phyloP scores from a whole-genome alignment of 2,888 invertebrate species.

The Myopa testacea region DNA sequence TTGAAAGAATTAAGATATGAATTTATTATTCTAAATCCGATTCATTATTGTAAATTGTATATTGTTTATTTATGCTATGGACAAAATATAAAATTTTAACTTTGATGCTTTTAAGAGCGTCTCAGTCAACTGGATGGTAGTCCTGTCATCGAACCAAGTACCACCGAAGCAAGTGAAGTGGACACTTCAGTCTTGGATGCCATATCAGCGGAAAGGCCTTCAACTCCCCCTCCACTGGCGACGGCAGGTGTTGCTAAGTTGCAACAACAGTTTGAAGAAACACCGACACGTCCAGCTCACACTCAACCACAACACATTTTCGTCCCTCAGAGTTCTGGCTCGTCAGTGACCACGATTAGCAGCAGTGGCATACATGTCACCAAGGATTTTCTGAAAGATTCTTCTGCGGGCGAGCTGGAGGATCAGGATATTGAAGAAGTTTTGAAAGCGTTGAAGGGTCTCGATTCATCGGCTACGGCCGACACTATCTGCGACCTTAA shows the following conservation, averaged over 20 bases:
- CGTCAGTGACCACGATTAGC: constrained; percentile 50
- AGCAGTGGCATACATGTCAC: constrained; percentile 66
- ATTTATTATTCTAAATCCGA: too few relatives aligned
- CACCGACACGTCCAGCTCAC: constrained; percentile 43
- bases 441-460: constrained; percentile 81
- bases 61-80: too few relatives aligned
- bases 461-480: constrained; percentile 70
- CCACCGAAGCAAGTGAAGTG: constrained; percentile 43
- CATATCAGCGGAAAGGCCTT: constrained; percentile 47
- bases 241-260: constrained; percentile 42
- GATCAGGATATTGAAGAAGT: constrained; percentile 80
- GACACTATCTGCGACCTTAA: constrained; percentile 65
- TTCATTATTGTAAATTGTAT: too few relatives aligned
- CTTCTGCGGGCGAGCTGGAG: constrained; percentile 73
- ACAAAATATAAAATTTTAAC: too few relatives aligned
- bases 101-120: constrained; percentile 54
- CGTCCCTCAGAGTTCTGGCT: constrained; percentile 58
- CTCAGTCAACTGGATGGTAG: constrained; percentile 63
- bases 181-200: constrained; percentile 31
- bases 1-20: too few relatives aligned
- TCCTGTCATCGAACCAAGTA: constrained; percentile 51
- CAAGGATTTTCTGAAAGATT: constrained; percentile 72
- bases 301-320: constrained; percentile 47
- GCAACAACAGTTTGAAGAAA: constrained; percentile 45
- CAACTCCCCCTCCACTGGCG: constrained; percentile 43